Base-by-base conservation (phyloP, 2,797 vertebrate species). In the Sebastes trivittatus region DNA sequence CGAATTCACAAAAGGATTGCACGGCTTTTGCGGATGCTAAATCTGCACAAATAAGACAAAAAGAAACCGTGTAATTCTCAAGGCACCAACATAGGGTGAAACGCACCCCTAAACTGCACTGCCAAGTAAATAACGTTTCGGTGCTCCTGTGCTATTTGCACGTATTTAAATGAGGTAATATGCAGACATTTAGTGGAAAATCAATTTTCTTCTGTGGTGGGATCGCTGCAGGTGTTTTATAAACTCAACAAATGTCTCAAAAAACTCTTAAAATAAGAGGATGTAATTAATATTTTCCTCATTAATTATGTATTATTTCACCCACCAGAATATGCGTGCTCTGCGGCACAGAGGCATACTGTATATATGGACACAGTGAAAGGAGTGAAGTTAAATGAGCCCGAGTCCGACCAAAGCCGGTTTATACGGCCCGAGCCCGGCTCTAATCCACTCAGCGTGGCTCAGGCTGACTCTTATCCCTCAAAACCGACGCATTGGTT, bases 1-100 rank as follows among this genome's bases (percentile, higher is more conserved):
- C 5, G 0, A 56, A 22, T 58, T 58, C 11, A 7, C 23, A 25
- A 25, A 58, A 58, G 55, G 22, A 22, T 55, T 25, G 23, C 11
- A 6, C 0, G 22, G 23, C 11, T 56, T 27, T 58, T 27, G 23
- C 0, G 25, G 25, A 23, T 8, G 25, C 0, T 18, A 61, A 32
- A 32, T 27, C 59, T 32, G 9, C 20, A 29, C 18, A 60, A 60
- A 60, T 25, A 25, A 58, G 0, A 58, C 55, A 27, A 58, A 58
- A 58, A 58, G 13, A 58, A 27, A 58, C 13, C 7, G 2, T 27
- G 25, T 14, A 58, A 58, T 27, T 27, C 25, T 16, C 23, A 29
- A 59, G 18, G 4, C 25, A 29, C 25, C 55, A 14, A 1, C 23
- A 27, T 1, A 60, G 27, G 18, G 27, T 11, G 10, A 62, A 34